Percentiles rank a stretch among this genome's conserved stretches.
phyloP scores from a whole-genome alignment of 1,140 invertebrate genomes.

The Caenorhabditis briggsae region DNA sequence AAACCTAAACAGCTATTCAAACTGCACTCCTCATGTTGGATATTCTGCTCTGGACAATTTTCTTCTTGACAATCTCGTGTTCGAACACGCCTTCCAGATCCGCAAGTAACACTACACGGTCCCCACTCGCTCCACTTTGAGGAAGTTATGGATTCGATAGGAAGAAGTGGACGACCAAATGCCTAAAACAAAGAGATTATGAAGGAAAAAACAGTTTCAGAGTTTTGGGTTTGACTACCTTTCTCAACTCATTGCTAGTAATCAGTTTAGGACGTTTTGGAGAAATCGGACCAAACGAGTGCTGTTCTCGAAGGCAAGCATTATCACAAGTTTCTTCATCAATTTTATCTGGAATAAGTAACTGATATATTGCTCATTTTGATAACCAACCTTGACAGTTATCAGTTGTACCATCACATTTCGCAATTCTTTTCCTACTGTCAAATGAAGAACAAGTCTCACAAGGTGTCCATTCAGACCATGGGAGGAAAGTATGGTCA shows the following conservation, averaged over 20 bases:
- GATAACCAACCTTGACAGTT: slow-evolving; percentile 31
- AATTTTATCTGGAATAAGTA: not conserved
- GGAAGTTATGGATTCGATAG: not conserved
- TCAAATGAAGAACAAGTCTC: slow-evolving; percentile 70
- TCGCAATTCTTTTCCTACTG: slow-evolving; percentile 65
- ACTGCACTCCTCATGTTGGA: slow-evolving; percentile 27
- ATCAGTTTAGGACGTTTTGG: slow-evolving; percentile 33
- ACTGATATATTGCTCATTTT: not conserved
- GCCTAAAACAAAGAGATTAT: not conserved
- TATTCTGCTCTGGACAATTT: slow-evolving; percentile 12
- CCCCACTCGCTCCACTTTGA: slow-evolving; percentile 67
- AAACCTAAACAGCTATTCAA: slow-evolving; percentile 26
- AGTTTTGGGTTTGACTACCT: not conserved
- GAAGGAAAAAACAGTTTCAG: not conserved
- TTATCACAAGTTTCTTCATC: slow-evolving; percentile 38
- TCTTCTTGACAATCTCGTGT: slow-evolving; percentile 32
- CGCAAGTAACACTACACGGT: slow-evolving; percentile 68
- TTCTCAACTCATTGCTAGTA: slow-evolving; percentile 46
- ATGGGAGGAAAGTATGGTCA: slow-evolving; percentile 63
- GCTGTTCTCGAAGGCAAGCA: slow-evolving; percentile 5
- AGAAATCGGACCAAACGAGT: not conserved
- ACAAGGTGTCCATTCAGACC: slow-evolving; percentile 70
- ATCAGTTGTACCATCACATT: slow-evolving; percentile 62
- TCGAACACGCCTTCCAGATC: slow-evolving; percentile 59
- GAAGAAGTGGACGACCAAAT: not conserved